These are phyloP conservation scores for Erebia palarica DNA, from an alignment of 2,888 invertebrate species.

Conservation along the genomic window DNA sequence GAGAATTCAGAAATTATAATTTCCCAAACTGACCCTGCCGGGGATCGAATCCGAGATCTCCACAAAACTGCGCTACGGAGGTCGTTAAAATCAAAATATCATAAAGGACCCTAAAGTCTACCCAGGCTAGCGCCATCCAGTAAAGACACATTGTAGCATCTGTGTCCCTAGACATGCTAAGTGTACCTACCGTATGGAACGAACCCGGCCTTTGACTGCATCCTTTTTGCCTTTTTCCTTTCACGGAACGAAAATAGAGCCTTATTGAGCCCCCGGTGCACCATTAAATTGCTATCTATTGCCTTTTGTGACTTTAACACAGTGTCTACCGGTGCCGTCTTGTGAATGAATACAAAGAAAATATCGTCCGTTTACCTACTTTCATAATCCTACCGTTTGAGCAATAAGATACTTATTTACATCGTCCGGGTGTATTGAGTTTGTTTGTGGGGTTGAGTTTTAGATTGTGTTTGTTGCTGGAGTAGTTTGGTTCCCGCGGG, in stretches of 20 bases:
- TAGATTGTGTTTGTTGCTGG: too few species aligned
- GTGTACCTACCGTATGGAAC: constrained; percentile 9
- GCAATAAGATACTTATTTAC: too few species aligned
- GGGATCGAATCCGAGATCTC: too few species aligned
- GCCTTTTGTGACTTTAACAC: constrained; percentile 22
- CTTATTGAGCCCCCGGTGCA: constrained; percentile 22
- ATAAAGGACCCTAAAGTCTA: too few species aligned
- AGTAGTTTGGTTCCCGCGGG: too few species aligned
- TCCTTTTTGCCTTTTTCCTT: constrained; percentile 23
- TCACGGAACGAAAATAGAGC: constrained; percentile 31
- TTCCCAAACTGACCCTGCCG: too few species aligned
- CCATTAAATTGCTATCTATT: constrained; percentile 22
- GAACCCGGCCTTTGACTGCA: constrained; percentile 26
- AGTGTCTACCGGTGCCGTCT: neutral
- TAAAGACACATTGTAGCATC: neutral
- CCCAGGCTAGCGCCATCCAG: constrained; percentile 10
- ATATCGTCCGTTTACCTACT: constrained; percentile 14
- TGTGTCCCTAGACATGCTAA: constrained; percentile 21
- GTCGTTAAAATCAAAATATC: too few species aligned
- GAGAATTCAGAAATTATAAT: too few species aligned
- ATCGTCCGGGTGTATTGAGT: too few species aligned
- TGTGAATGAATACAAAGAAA: constrained; percentile 1
- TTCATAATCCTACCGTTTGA: neutral
- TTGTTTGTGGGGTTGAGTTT: too few species aligned
- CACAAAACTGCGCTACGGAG: too few species aligned